These are phyloP conservation scores for Drosophila watanabei DNA, from an alignment of 1,140 invertebrate genomes.

Conservation along the genomic window DNA sequence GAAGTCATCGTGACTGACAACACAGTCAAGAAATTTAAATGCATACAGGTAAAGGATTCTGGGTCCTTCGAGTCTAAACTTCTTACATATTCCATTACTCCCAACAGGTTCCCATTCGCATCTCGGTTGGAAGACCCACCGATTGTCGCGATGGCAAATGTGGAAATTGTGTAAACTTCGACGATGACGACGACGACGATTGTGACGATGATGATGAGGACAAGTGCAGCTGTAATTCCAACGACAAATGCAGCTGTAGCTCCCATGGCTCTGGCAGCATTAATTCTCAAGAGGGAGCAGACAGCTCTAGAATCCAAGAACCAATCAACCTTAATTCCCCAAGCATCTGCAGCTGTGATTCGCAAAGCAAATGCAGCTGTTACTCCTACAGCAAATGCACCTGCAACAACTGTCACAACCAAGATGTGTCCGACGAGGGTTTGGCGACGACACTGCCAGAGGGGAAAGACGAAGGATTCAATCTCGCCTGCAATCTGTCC, in stretches of 20 bases:
- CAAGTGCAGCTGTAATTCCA: not conserved
- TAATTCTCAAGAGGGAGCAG: not conserved
- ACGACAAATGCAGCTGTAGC: not conserved
- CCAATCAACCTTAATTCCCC: too few species aligned
- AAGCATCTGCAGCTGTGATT: not conserved
- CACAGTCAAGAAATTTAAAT: constrained; percentile 17
- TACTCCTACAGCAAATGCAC: not conserved
- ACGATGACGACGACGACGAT: not conserved
- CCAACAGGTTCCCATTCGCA: constrained; percentile 27
- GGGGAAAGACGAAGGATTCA: not conserved
- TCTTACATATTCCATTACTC: too few species aligned
- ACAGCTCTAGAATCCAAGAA: too few species aligned
- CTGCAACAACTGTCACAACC: constrained; percentile 12
- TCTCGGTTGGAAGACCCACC: not conserved
- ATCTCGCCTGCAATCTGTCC: constrained; percentile 18
- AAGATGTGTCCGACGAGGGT: not conserved
- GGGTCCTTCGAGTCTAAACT: too few species aligned
- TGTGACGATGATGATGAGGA: not conserved
- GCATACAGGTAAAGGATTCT: constrained; percentile 4
- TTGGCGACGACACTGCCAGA: fast-evolving
- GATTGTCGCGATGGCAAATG: constrained; percentile 16
- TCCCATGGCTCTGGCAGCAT: not conserved
- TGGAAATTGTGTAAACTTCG: not conserved
- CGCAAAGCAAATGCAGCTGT: not conserved
- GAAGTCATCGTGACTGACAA: constrained; percentile 23